Evolutionary conservation across 2,797 vertebrate species (phyloP), one percentile per base, ranked within the genome.

Genomic region (Tadarida brasiliensis): DNA sequence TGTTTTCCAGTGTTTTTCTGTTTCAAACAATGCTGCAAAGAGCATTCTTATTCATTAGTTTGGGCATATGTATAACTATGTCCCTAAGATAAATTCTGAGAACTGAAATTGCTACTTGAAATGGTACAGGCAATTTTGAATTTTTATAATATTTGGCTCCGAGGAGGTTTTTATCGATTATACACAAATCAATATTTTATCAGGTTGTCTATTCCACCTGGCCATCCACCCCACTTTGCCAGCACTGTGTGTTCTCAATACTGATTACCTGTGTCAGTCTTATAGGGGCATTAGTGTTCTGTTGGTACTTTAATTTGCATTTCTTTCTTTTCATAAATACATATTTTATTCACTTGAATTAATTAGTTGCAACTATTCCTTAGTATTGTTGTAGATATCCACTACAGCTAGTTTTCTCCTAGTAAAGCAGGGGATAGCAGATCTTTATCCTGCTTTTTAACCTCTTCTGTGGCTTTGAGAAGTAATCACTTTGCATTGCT

Each of bases 41-140:
- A 83, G 51, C 70, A 92, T 80, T 47, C 39, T 73, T 63, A 15
- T 44, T 73, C 17, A 86, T 59, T 47, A 91, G 49, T 87, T 83
- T 87, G 51, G 16, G 10, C 47, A 70, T 30, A 51, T 47, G 5
- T 88, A 1, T 83, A 68, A 63, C 3, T 24, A 67, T 51, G 33
- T 30, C 22, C 10, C 9, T 26, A 78, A 61, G 39, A 77, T 47
- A 49, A 14, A 35, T 47, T 87, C 35, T 68, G 77, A 83, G 70
- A 86, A 83, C 30, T 51, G 22, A 86, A 96, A 56, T 86, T 67
- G 17, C 5, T 76, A 54, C 39, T 51, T 77, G 26, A 90, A 95
- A 90, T 19, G 5, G 1, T 17, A 83, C 7, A 57, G 35, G 11
- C 2, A 56, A 10, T 39, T 88, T 87, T 74, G 39, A 88, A 24